Percentiles rank a stretch among this genome's conserved stretches.
phyloP scores from a whole-genome alignment of 2,113 vertebrate species.

The Crotalus viridis region DNA sequence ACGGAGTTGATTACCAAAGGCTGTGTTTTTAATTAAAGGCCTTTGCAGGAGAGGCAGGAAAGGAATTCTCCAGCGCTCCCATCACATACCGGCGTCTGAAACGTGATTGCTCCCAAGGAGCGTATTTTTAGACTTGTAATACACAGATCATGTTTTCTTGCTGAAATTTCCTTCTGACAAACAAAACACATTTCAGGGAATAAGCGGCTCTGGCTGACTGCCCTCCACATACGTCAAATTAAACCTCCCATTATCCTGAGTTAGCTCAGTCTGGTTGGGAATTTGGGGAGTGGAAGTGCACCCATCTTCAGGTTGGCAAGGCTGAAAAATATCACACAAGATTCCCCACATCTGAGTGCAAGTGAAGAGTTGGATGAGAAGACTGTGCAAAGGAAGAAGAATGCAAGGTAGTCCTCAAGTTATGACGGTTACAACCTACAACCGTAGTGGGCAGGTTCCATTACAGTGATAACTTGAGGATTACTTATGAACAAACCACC shows the following conservation, averaged over 20 bases:
- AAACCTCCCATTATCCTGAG: neutral
- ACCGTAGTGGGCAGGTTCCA: neutral
- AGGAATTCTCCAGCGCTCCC: neutral
- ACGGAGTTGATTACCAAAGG: neutral
- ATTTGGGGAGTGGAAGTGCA: neutral
- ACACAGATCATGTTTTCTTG: neutral
- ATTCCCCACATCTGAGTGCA: neutral
- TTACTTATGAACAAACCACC: neutral
- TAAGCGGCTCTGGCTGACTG: neutral
- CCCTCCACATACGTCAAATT: neutral
- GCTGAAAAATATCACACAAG: neutral
- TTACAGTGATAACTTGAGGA: neutral
- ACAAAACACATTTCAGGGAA: neutral
- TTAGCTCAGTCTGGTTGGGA: neutral
- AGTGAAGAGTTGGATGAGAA: neutral
- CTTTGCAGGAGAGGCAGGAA: neutral
- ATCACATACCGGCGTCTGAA: neutral
- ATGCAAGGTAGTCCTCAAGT: neutral
- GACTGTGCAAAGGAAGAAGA: neutral
- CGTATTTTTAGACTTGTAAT: neutral
- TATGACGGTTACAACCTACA: neutral
- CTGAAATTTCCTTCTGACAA: neutral
- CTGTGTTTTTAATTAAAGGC: slow-evolving; percentile 11
- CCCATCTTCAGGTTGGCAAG: neutral
- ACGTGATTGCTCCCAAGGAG: neutral